These are phyloP conservation scores for Lerema accius DNA, from an alignment of 1,140 invertebrate genomes.

Conservation along the genomic window DNA sequence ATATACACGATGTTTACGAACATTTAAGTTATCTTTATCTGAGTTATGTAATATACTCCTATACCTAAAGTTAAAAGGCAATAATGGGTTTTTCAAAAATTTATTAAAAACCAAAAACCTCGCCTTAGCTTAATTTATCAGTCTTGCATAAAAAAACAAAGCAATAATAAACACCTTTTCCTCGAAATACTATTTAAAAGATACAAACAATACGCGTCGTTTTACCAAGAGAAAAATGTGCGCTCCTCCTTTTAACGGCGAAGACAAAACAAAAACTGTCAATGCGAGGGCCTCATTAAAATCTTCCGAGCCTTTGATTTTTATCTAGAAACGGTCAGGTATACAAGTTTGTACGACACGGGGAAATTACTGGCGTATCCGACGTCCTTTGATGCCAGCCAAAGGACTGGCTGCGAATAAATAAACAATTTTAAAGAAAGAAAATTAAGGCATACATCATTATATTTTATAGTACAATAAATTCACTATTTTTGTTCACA, in stretches of 20 bases:
- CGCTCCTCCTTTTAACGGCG: conserved; percentile 42
- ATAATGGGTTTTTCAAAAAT: no score
- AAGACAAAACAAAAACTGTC: conserved; percentile 71
- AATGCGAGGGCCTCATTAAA: conserved; percentile 76
- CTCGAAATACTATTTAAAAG: conserved; percentile 22
- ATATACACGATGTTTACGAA: no score
- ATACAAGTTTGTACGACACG: conserved; percentile 54
- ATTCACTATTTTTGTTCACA: neutral
- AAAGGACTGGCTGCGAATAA: conserved; percentile 42
- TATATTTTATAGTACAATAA: neutral
- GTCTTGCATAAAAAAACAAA: no score
- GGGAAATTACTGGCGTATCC: conserved; percentile 53
- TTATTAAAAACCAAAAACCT: no score
- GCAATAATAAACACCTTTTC: neutral
- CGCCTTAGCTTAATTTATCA: no score
- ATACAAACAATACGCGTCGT: conserved; percentile 26
- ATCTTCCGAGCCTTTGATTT: conserved; percentile 78
- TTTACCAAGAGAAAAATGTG: conserved; percentile 28
- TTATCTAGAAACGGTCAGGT: conserved; percentile 73
- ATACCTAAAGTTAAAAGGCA: no score
- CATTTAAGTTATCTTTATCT: no score
- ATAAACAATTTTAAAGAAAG: neutral
- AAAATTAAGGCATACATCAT: neutral
- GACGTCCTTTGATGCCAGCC: conserved; percentile 62
- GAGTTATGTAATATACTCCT: no score